Conservation (phyloP, 23 tunicate species). For the Ascidia mentula region DNA sequence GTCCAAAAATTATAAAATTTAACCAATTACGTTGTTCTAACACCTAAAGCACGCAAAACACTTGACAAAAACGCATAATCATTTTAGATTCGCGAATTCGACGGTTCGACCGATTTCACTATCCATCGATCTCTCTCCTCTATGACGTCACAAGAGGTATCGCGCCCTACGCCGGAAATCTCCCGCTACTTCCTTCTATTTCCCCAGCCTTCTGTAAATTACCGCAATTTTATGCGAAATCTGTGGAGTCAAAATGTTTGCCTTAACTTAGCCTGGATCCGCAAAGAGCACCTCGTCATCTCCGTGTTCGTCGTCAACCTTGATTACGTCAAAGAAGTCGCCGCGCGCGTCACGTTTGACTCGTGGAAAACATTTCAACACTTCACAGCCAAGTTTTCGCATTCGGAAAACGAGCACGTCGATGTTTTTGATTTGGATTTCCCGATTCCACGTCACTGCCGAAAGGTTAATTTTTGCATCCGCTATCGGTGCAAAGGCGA, state of each 20-base stretch:
- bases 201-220: not conserved
- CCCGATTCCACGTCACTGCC: not conserved
- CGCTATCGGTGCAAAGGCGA: constrained; percentile 32
- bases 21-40: too few relatives aligned
- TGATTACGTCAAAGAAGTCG: constrained; percentile 25
- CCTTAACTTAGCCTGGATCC: not conserved
- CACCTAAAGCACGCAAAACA: too few relatives aligned
- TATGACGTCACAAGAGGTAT: not conserved
- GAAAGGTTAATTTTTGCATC: constrained; percentile 23
- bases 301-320: constrained; percentile 28
- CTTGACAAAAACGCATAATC: too few relatives aligned
- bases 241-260: not conserved
- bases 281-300: constrained; percentile 14
- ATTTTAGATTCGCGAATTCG: not conserved
- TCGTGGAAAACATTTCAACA: constrained; percentile 25
- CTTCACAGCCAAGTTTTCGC: constrained; percentile 20
- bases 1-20: too few relatives aligned
- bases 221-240: not conserved
- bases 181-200: not conserved
- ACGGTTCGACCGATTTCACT: not conserved
- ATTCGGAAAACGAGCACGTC: constrained; percentile 18
- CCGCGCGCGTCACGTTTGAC: constrained; percentile 40
- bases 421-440: constrained; percentile 38
- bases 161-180: not conserved
- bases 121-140: not conserved